Base-by-base conservation (phyloP, 2,113 vertebrate genomes). In the Crypturellus undulatus region DNA sequence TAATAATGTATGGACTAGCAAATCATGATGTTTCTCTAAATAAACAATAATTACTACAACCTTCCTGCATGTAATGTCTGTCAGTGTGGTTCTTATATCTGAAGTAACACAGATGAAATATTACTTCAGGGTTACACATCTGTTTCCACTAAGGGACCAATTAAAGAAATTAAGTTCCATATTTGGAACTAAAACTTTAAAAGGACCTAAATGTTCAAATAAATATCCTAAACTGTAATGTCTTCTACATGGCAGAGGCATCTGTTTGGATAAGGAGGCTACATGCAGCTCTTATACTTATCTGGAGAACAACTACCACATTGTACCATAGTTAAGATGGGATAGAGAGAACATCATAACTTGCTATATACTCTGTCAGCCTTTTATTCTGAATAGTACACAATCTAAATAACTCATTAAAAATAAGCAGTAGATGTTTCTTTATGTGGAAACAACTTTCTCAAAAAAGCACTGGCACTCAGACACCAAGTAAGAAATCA, bases 241-340 rank as follows among this genome's bases (percentile, higher is more conserved):
- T 32, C 77, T 19, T 8, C 54, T 69, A 36, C 12, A 58, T 20
- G 13, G 9, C 49, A 92, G 60, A 85, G n/a, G 6, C 20, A 67
- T 7, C 17, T 68, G 15, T 60, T 77, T 58, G 69, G 87, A 34
- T 42, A 51, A 30, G 18, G 18, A 64, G 12, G 28, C 25, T 67
- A 25, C 14, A 18, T 34, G 22, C n/a, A 79, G 5, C 14, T 20
- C 49, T 65, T 0, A 0, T 7, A 24, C 7, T 12, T 14, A 56
- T 26, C 16, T 34, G 30, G 54, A 12, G 32, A 30, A 2, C 11
- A 18, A 58, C 28, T 30, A 19, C 30, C 16, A 3, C 10, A 30
- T 52, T 0, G 0, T 7, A 32, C 24, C 25, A 7, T 4, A 49
- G 15, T 3, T 78, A n/a, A 68, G 38, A 38, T 19, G 17, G 25